Percentiles rank a stretch among this genome's conserved stretches.
phyloP scores from a whole-genome alignment of 2,888 invertebrate species.

The Eupelmus urozonus region DNA sequence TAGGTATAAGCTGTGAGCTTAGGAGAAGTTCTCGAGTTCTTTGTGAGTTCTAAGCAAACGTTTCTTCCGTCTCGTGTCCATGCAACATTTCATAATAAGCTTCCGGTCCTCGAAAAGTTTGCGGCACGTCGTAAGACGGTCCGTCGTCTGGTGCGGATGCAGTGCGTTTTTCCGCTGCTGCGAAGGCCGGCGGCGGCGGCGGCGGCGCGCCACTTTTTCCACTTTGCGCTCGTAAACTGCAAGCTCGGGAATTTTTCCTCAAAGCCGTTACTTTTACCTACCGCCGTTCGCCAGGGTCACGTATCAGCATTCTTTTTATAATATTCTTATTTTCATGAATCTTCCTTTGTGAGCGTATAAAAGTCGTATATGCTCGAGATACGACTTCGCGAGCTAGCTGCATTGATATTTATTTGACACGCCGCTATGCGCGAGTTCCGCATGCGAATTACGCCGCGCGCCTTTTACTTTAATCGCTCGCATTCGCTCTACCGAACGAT shows the following conservation, averaged over 20 bases:
- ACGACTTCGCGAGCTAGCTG: not conserved
- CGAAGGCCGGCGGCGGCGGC: not conserved
- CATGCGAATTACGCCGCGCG: not conserved
- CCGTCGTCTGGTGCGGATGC: too few species aligned
- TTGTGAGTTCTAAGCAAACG: not conserved
- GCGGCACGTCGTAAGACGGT: too few species aligned
- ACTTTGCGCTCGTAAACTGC: slow-evolving; percentile 53
- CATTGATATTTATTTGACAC: slow-evolving; percentile 52
- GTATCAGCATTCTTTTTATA: slow-evolving; percentile 53
- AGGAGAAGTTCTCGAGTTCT: too few species aligned
- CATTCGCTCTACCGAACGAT: not conserved
- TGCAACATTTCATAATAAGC: slow-evolving; percentile 34
- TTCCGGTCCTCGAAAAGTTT: slow-evolving; percentile 9
- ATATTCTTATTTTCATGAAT: slow-evolving; percentile 58
- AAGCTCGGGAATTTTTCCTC: slow-evolving; percentile 33
- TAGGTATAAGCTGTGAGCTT: too few species aligned
- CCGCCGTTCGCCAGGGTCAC: slow-evolving; percentile 1
- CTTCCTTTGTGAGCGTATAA: slow-evolving; percentile 48
- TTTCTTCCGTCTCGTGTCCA: not conserved
- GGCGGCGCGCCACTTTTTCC: slow-evolving; percentile 42
- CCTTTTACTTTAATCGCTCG: too few species aligned
- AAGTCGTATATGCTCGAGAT: slow-evolving; percentile 5
- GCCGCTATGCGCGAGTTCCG: too few species aligned
- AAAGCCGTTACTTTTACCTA: slow-evolving; percentile 45
- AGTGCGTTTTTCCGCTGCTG: not conserved